phyloP scores from a whole-genome alignment of 2,797 vertebrate species.

The Hafferia zeledoni region DNA sequence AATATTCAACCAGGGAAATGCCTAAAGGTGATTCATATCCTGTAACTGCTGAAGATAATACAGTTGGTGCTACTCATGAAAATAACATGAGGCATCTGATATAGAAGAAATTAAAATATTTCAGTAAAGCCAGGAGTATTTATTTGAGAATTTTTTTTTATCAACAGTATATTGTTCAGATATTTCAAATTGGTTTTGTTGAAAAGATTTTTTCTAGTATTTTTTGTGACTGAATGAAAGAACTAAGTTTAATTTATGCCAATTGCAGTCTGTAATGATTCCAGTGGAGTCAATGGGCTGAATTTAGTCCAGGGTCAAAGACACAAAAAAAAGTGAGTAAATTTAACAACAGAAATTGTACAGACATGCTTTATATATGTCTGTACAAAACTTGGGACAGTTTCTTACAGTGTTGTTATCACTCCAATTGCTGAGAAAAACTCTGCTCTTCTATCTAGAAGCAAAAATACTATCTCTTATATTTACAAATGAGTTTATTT shows the following conservation, averaged over 20 bases:
- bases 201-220: neutral
- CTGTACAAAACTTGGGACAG: neutral
- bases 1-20: constrained; percentile 80
- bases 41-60: constrained; percentile 78
- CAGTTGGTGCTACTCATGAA: constrained; percentile 65
- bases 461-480: neutral
- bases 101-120: constrained; percentile 63
- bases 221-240: neutral
- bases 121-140: constrained; percentile 21
- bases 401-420: neutral
- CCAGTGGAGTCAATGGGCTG: neutral
- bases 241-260: neutral
- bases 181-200: neutral
- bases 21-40: constrained; percentile 81
- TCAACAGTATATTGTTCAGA: neutral
- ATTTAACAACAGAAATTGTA: neutral
- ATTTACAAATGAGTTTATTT: neutral
- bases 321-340: neutral
- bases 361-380: neutral
- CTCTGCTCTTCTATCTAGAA: neutral
- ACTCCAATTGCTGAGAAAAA: neutral
- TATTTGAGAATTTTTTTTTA: constrained; percentile 15
- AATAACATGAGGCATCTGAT: constrained; percentile 60
- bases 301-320: neutral
- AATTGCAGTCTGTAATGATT: neutral